phyloP scores from a whole-genome alignment of 2,113 vertebrate genomes.

The Ariopsis seemanni region DNA sequence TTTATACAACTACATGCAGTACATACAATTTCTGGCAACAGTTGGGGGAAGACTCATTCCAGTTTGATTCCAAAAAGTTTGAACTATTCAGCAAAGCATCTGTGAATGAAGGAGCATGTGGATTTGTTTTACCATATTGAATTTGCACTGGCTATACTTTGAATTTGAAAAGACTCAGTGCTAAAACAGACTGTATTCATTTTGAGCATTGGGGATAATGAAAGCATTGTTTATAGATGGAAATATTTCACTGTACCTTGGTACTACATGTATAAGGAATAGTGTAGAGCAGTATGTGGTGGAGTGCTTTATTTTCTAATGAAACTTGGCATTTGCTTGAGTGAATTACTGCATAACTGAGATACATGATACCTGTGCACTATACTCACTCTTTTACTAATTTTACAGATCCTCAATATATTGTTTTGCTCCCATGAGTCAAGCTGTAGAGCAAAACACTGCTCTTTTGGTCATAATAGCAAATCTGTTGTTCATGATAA shows the following conservation, averaged over 20 bases:
- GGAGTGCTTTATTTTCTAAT: neutral
- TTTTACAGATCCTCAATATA: neutral
- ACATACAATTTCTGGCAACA: neutral
- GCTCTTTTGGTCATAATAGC: constrained; percentile 10
- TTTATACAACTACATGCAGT: no score
- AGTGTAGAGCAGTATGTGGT: neutral
- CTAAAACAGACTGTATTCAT: neutral
- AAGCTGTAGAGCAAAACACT: constrained; percentile 6
- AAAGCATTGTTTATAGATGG: neutral
- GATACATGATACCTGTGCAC: neutral
- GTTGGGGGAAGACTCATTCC: neutral
- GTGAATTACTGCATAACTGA: neutral
- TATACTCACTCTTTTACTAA: neutral
- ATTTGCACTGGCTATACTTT: neutral
- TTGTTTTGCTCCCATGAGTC: constrained; percentile 7
- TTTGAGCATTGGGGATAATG: neutral
- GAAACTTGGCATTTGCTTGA: constrained; percentile 9
- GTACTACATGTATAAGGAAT: neutral
- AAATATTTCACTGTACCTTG: neutral
- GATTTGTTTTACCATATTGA: constrained; percentile 1
- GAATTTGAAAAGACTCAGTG: neutral
- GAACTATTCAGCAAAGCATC: neutral
- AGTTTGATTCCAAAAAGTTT: neutral
- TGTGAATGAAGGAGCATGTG: neutral
- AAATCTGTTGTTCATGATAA: neutral